These are phyloP conservation scores for Oceanites oceanicus DNA, from an alignment of 2,113 vertebrate genomes.

Conservation along the genomic window DNA sequence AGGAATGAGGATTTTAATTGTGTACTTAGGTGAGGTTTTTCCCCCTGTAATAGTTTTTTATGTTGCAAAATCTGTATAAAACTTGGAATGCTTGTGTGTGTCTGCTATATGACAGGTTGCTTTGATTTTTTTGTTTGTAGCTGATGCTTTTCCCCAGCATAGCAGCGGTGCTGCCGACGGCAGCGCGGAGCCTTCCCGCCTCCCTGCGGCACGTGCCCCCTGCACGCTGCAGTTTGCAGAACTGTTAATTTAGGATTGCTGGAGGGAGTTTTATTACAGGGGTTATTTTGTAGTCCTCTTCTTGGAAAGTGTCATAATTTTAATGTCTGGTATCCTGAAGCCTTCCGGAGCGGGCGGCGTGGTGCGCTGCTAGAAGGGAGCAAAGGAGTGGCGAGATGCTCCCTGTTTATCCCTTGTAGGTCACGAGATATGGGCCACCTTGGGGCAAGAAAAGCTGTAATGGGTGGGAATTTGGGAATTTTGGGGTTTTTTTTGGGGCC, in stretches of 20 bases:
- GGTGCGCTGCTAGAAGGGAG: not conserved
- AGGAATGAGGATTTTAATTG: not conserved
- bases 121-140: not conserved
- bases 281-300: not conserved
- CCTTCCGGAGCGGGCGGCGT: not conserved
- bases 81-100: not conserved
- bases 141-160: not conserved
- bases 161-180: not conserved
- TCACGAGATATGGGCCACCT: not conserved
- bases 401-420: accelerated
- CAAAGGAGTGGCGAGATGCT: not conserved
- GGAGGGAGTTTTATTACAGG: no score
- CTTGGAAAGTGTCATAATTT: no score
- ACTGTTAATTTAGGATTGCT: not conserved
- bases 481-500: not conserved
- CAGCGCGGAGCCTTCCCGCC: not conserved
- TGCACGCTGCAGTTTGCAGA: accelerated
- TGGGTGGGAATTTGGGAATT: not conserved
- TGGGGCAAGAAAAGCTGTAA: not conserved
- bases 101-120: accelerated
- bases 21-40: not conserved
- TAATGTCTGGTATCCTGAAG: not conserved
- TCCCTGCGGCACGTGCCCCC: not conserved
- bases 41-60: accelerated
- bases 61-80: not conserved